A percentile compares a stretch with the other conserved stretches of the same genome.
Conservation (phyloP, 2,888 invertebrate species). For the Ormyrus thymus region DNA sequence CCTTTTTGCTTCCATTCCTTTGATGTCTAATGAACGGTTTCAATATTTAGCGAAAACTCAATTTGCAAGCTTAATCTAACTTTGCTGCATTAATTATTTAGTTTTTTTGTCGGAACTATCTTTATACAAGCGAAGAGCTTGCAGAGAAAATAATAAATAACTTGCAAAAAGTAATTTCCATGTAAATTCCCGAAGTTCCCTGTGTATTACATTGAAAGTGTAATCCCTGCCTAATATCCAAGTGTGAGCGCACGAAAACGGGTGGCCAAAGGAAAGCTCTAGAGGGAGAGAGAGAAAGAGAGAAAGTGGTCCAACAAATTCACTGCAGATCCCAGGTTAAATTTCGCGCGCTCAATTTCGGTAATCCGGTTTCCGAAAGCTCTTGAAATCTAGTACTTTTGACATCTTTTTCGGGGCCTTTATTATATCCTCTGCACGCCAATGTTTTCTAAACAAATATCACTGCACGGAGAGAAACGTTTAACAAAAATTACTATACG, state of each 20-base stretch:
- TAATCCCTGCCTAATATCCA: slow-evolving; percentile 25
- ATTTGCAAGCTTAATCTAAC: too few species aligned
- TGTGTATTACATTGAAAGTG: slow-evolving; percentile 14
- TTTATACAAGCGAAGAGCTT: background rate
- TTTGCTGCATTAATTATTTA: background rate
- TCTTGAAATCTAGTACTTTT: slow-evolving; percentile 28
- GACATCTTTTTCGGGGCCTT: slow-evolving; percentile 4
- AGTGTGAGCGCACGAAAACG: background rate
- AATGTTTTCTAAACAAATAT: too few species aligned
- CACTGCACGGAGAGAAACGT: too few species aligned
- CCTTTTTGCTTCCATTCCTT: too few species aligned
- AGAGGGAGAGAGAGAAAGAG: background rate
- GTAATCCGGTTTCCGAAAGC: slow-evolving; percentile 26
- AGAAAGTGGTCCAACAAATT: slow-evolving; percentile 8
- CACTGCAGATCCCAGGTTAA: slow-evolving; percentile 20
- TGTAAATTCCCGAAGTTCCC: background rate
- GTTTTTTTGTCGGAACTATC: background rate
- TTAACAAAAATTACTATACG: too few species aligned
- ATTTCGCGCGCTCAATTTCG: slow-evolving; percentile 27
- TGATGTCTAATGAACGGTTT: too few species aligned
- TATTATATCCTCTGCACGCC: too few species aligned
- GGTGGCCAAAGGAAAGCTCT: background rate
- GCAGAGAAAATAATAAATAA: too few species aligned
- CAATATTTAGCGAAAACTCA: too few species aligned
- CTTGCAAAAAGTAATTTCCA: too few species aligned